Evolutionary conservation across 2,888 invertebrate genomes (phyloP).

Genomic region (Apotomis turbidana): DNA sequence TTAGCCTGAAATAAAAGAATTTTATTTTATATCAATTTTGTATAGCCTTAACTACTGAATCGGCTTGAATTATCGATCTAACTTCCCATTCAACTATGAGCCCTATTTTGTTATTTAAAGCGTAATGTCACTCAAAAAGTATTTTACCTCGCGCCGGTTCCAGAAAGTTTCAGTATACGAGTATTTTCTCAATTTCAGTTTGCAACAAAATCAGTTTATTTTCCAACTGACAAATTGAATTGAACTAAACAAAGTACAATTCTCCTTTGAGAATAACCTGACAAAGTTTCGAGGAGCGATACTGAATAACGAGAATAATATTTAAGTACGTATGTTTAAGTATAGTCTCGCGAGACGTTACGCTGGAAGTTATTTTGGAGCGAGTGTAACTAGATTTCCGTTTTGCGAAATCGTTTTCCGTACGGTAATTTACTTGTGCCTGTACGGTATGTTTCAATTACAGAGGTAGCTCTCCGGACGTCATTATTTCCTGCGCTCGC

Average conservation of each 20-base stretch:
- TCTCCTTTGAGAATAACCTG: conserved; percentile 70
- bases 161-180: conserved; percentile 65
- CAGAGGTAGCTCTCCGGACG: conserved; percentile 63
- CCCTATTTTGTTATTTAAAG: conserved; percentile 30
- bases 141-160: conserved; percentile 61
- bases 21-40: neutral
- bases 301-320: conserved; percentile 40
- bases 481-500: conserved; percentile 68
- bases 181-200: conserved; percentile 79
- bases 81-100: conserved; percentile 8
- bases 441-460: conserved; percentile 68
- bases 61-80: conserved; percentile 1
- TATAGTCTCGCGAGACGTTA: conserved; percentile 28
- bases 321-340: conserved; percentile 32
- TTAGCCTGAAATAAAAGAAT: too few species aligned
- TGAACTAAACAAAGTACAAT: conserved; percentile 72
- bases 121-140: conserved; percentile 55
- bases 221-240: conserved; percentile 77
- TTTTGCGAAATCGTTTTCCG: conserved; percentile 64
- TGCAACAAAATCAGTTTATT: conserved; percentile 80
- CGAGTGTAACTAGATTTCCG: conserved; percentile 65
- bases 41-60: neutral
- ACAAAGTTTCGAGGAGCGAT: conserved; percentile 59
- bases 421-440: conserved; percentile 63
- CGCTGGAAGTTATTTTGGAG: conserved; percentile 52